These are phyloP conservation scores for Psilopogon haemacephalus DNA, from an alignment of 2,113 vertebrate species.

Conservation along the genomic window DNA sequence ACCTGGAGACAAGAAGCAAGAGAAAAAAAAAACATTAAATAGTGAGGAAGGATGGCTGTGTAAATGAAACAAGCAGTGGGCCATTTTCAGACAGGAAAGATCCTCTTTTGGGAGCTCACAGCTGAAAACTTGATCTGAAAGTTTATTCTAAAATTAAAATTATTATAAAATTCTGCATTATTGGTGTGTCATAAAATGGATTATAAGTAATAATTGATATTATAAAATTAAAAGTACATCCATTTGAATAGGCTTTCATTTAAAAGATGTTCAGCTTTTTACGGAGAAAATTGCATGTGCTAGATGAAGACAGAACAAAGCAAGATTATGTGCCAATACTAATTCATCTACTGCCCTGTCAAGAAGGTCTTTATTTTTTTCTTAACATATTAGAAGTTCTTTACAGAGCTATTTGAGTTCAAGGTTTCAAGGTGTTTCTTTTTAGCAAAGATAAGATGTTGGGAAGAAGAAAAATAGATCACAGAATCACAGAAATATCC, in stretches of 20 bases:
- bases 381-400: background rate
- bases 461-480: background rate
- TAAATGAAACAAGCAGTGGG: background rate
- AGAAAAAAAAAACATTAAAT: background rate
- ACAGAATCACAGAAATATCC: too few relatives aligned
- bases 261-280: background rate
- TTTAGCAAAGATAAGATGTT: background rate
- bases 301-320: slow-evolving; percentile 20
- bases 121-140: background rate
- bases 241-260: background rate
- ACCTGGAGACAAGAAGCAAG: background rate
- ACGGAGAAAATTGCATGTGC: background rate
- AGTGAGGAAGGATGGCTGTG: background rate
- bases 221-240: background rate
- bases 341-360: background rate
- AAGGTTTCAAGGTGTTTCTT: background rate
- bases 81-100: background rate
- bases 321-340: background rate
- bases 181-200: background rate
- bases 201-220: background rate
- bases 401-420: background rate
- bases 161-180: background rate
- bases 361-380: background rate
- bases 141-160: background rate
- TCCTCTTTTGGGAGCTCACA: background rate